Base-by-base conservation (phyloP, 2,797 vertebrate species). In the Bradypodion pumilum region DNA sequence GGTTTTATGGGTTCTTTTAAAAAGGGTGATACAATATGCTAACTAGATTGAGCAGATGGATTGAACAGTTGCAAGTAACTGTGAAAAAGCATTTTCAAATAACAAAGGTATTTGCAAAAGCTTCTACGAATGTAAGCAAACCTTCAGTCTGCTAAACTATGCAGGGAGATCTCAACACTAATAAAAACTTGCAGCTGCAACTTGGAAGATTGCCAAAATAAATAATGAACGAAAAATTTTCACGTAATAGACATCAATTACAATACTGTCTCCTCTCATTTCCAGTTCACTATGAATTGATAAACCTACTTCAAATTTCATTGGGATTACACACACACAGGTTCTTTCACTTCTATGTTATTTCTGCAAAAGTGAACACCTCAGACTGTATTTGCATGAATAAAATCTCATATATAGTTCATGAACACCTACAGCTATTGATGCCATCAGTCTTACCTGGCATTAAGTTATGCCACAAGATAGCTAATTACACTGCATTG, bases 101-200 rank as follows among this genome's bases (percentile, higher is more conserved):
- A 69, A 82, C 3, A 49, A 72, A 86, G 49, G 49, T 46, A 78
- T 74, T 78, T 82, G 70, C 60, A 82, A 60, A 82, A 78, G 60
- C 44, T 74, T 66, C 29, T 15, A 8, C 44, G 59, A n/a, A 35
- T 66, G 21, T 19, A 74, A 37, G 59, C 16, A 73, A 74, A 46
- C 35, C 56, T 82, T 86, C 46, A 66, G 62, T 42, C 35, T 52
- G 29, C 27, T 86, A 44, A 59, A 68, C 52, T 66, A 29, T 23
- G 59, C 59, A 66, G 42, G 68, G 74, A 78, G 62, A 44, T 46
- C 40, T 72, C 46, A 72, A 27, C 49, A 66, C 68, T 44, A 65
- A 44, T 56, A 65, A 78, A 73, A 65, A 73, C 46, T 37, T 72
- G 35, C 37, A 44, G 46, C 52, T 56, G 59, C 32, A 37, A 56